Evolutionary conservation across 92 coral and sea anemone species (phyloP).

Genomic region (Muricea muricata): DNA sequence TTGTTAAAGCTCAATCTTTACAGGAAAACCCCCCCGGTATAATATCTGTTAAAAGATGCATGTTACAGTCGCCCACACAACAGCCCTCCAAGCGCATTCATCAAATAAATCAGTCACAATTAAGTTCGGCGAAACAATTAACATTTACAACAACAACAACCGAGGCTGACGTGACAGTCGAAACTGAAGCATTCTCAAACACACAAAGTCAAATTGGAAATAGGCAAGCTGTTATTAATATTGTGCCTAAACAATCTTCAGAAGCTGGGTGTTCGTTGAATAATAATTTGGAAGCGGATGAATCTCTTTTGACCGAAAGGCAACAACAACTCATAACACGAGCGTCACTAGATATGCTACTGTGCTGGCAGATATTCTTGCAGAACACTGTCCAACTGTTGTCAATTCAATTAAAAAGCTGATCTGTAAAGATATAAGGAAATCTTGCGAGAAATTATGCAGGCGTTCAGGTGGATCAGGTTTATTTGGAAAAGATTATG

Average conservation of each 20-base stretch:
- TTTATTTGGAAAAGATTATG: slow-evolving; percentile 27
- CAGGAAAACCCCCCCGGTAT: slow-evolving; percentile 38
- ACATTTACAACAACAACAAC: not conserved
- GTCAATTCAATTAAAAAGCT: not conserved
- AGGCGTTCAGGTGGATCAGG: not conserved
- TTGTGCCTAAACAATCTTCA: too few relatives aligned
- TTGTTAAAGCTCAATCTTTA: slow-evolving; percentile 50
- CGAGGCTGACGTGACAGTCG: not conserved
- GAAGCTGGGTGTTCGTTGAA: too few relatives aligned
- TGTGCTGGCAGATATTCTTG: not conserved
- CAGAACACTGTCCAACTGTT: not conserved
- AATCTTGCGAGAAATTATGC: not conserved
- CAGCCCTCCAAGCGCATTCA: slow-evolving; percentile 45
- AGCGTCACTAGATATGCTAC: not conserved
- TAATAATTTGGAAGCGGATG: not conserved
- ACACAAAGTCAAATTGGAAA: not conserved
- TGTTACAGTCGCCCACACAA: slow-evolving; percentile 48
- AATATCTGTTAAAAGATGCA: slow-evolving; percentile 51
- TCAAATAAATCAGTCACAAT: not conserved
- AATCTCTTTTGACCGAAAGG: not conserved
- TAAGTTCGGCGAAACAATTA: slow-evolving; percentile 33
- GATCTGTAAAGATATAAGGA: not conserved
- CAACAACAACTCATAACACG: not conserved
- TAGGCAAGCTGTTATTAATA: too few relatives aligned
- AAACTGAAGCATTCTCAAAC: not conserved